phyloP scores from a whole-genome alignment of 2,888 invertebrate genomes.

The Dicranocentrus wangi region DNA sequence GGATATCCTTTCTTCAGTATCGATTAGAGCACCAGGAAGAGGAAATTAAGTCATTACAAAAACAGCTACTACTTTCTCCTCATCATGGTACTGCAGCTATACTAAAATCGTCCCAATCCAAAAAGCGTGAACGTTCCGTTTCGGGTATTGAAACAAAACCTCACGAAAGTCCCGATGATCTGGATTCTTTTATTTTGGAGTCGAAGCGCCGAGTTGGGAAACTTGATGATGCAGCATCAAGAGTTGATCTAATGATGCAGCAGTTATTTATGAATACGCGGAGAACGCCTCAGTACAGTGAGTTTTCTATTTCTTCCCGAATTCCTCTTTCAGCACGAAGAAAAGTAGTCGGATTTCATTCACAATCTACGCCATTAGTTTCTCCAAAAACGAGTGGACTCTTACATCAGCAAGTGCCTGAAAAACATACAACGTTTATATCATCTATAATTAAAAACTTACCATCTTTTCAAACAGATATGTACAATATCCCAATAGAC shows the following conservation, averaged over 20 bases:
- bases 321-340: background rate
- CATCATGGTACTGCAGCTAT: background rate
- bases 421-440: background rate
- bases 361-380: background rate
- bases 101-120: background rate
- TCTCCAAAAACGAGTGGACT: background rate
- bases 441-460: background rate
- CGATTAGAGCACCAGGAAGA: constrained; percentile 68
- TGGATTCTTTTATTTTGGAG: constrained; percentile 61
- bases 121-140: background rate
- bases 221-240: constrained; percentile 62
- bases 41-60: constrained; percentile 65
- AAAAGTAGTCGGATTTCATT: too few relatives aligned
- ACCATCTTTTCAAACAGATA: background rate
- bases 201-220: constrained; percentile 65
- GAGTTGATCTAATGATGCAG: constrained; percentile 61
- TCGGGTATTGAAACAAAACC: background rate
- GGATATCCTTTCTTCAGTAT: constrained; percentile 68
- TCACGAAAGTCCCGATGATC: constrained; percentile 11
- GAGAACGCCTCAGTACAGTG: too few relatives aligned
- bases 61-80: constrained; percentile 20
- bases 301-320: background rate
- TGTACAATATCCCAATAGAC: background rate
- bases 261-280: constrained; percentile 33
- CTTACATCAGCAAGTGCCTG: background rate